Base-by-base conservation (phyloP, 2,113 vertebrate species). In the Megaceryle maxima region DNA sequence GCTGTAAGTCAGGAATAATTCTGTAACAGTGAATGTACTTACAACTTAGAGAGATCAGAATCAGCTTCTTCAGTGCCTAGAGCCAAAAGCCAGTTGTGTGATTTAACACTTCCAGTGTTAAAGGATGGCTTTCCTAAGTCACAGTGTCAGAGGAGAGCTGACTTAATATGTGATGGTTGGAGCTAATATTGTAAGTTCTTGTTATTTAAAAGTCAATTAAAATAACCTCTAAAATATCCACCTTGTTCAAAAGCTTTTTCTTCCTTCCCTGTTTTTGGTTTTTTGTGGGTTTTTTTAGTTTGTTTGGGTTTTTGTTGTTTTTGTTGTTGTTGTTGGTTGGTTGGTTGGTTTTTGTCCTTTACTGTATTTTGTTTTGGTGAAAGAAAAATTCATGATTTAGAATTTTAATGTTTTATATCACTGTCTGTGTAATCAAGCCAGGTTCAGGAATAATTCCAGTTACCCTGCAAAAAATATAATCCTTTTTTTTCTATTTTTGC, bases 191-290 rank as follows among this genome's bases (percentile, higher is more conserved):
- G n/a, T 88, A 80, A 72, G 44, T 94, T 95, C 51, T 87, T 46
- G 41, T 69, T 81, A 60, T 83, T 86, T 88, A 90, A 93, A 95
- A 96, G 37, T 37, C 72, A 77, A 11, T 85, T 83, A 88, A 94
- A 94, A 62, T 88, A 7, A 50, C 62, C 91, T 69, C 53, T 87
- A 33, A 93, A 88, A 86, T 80, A 46, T 16, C 46, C 5, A 8
- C 10, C 11, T 26, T 62, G 25, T 37, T 77, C 41, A 68, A 96
- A 91, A 70, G 28, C 7, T 29, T 86, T 43, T 88, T 75, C 10
- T 83, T 8, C 18, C 8, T 51, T 74, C 13, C 56, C 5, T 73
- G 10, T 9, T 16, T 51, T 51, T 51, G 39, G 25, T 24, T 13
- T 51, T 46, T 44, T 44, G 43, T 51, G 39, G 25, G 12, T 13